Evolutionary conservation across 2,888 invertebrate genomes (phyloP), one percentile per base, ranked within the genome.

Genomic region (Drosophila neutralis): DNA sequence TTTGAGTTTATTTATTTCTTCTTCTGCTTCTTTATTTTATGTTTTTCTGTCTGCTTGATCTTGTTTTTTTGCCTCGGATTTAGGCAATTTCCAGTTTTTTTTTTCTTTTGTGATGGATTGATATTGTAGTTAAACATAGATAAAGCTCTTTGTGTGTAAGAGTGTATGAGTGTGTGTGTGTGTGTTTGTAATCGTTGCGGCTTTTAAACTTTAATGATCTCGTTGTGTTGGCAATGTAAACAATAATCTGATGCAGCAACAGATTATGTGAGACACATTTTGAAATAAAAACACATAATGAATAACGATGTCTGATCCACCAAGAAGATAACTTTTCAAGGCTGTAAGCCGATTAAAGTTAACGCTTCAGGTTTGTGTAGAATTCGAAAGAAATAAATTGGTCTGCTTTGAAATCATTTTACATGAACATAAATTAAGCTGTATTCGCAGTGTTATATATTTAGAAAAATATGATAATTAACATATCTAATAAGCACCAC

Each of bases 91-190:
- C 54, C 63, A 66, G 80, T 63, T 68, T 69, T 68, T 68, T 64
- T 51, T 51, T 49, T 6, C 24, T 48, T 59, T 58, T 82, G 54
- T 90, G 89, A 90, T 90, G 87, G 87, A 85, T 90, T 90, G 76
- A 66, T 83, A 78, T 80, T 76, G 73, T 74, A 75, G 88, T 72
- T 71, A n/a, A 18, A 29, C 36, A 48, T 52, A 57, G 51, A 58
- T 18, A 15, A 53, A 58, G 45, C n/a, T 63, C 27, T 59, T 15
- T 65, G 54, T 59, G 56, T 72, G 31, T 31, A 31, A 31, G 7
- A 31, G 61, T 48, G 38, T 29, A 24, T 2, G 24, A 21, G 51
- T 24, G 45, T 42, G 6, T 15, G 56, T 62, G 59, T 73, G 18
- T 45, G 13, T 24, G 15, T 45, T 15, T 45, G 27, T 59, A 70